Base-by-base conservation (phyloP, 2,797 vertebrate genomes). In the Chelon labrosus region DNA sequence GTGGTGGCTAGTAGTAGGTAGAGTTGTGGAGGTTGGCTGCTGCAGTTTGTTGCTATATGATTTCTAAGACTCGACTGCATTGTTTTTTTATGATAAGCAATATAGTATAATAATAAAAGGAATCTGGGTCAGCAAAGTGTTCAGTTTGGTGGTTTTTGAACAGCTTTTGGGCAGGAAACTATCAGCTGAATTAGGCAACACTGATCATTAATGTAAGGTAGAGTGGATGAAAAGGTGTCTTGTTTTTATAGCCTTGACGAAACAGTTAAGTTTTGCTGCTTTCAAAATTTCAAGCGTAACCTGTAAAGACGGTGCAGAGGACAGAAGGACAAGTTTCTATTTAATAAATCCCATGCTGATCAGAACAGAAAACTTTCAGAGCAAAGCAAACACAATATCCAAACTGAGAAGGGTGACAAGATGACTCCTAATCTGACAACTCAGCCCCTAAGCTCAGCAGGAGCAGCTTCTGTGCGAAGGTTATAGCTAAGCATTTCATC, bases 401-500 rank as follows among this genome's bases (percentile, higher is more conserved):
- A 69, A 14, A 69, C 35, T 44, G n/a, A 59, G 53, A 63, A 19
- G 55, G 69, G 77, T 68, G 76, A 82, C 57, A 81, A 79, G 9
- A 57, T 87, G 75, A 73, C 82, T 76, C 66, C 20, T 88, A 74
- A 89, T 82, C 77, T 82, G 72, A 79, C 67, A 82, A 79, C 60
- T 80, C 50, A 27, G 44, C 73, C 56, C 77, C 55, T 90, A 88
- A 91, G 85, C 86, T 83, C 12, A 0, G 17, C 22, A 37, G 63
- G 51, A 55, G 62, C 75, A 66, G 62, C 66, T 85, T 52, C 62
- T 68, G 72, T 22, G 12, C 75, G 77, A 78, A 77, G 11, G 4
- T 76, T 87, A 82, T 66, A 65, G 87, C 83, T 85, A 85, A 91
- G 78, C 73, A 82, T 83, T 84, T 91, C 37, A 88, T 86, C 88